Conservation (phyloP, 2,797 vertebrate species). For the Bucorvus abyssinicus region DNA sequence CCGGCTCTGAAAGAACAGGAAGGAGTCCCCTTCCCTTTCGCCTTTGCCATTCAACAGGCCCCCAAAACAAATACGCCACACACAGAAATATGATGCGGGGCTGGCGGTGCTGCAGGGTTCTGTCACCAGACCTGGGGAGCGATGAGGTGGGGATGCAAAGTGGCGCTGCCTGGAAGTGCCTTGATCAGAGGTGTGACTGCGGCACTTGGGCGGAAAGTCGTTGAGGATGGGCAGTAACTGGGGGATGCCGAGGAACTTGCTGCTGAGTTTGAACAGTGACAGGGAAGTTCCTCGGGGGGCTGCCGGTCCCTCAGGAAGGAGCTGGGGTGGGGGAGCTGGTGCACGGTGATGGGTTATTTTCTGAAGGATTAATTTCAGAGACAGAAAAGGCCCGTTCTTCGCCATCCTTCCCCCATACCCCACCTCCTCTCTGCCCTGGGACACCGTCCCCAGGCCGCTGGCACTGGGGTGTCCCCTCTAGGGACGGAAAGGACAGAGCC, state of each 20-base stretch:
- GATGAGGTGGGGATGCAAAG: rapidly evolving
- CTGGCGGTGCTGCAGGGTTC: neutral
- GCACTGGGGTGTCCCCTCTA: neutral
- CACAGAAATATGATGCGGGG: neutral
- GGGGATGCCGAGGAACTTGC: neutral
- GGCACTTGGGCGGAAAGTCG: neutral
- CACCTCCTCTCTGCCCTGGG: neutral
- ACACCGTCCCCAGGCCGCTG: rapidly evolving
- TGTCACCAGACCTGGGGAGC: rapidly evolving
- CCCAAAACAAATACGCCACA: slow-evolving; percentile 29
- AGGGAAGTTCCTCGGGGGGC: neutral
- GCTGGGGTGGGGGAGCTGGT: neutral
- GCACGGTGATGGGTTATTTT: neutral
- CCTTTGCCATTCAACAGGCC: slow-evolving; percentile 60
- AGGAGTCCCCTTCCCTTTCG: slow-evolving; percentile 50
- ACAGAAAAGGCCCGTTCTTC: neutral
- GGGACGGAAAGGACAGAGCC: neutral
- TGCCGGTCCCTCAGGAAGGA: neutral
- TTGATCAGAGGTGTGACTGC: rapidly evolving
- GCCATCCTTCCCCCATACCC: rapidly evolving
- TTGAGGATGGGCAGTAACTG: rapidly evolving
- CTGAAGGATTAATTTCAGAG: neutral
- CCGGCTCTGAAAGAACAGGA: slow-evolving; percentile 70
- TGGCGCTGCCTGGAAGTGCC: neutral
- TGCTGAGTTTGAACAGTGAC: neutral